Evolutionary conservation across 2,888 invertebrate genomes (phyloP).

Genomic region (Coenonympha glycerion): DNA sequence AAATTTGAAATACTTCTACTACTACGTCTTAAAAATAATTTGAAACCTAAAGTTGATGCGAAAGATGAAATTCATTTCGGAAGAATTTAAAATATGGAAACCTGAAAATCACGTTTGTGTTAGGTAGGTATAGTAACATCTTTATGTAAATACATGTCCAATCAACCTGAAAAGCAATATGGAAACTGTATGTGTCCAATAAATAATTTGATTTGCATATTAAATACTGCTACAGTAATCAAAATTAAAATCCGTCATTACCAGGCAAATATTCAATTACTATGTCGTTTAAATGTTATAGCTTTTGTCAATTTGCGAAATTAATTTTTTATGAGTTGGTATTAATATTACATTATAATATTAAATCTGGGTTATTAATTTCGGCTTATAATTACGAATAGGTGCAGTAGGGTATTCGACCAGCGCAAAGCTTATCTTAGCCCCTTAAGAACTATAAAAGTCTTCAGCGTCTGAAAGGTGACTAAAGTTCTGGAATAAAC

Average conservation of each 20-base stretch:
- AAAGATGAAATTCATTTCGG: too few species aligned
- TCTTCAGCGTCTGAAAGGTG: too few species aligned
- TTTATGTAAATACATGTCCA: constrained; percentile 2
- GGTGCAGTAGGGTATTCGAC: too few species aligned
- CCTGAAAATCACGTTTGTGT: neutral
- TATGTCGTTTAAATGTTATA: constrained; percentile 15
- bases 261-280: constrained; percentile 17
- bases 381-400: too few species aligned
- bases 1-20: too few species aligned
- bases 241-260: constrained; percentile 17
- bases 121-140: neutral
- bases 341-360: too few species aligned
- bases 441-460: too few species aligned
- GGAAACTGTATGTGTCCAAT: constrained; percentile 5
- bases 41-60: too few species aligned
- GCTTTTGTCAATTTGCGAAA: neutral
- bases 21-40: too few species aligned
- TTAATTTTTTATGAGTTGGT: neutral
- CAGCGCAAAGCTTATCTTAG: too few species aligned
- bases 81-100: neutral
- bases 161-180: constrained; percentile 2
- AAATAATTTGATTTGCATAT: constrained; percentile 17
- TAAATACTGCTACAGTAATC: constrained; percentile 14
- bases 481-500: too few species aligned
- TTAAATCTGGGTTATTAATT: too few species aligned